Evolutionary conservation across 2,113 vertebrate species (phyloP).

Genomic region (Gymnocephalus cernua): DNA sequence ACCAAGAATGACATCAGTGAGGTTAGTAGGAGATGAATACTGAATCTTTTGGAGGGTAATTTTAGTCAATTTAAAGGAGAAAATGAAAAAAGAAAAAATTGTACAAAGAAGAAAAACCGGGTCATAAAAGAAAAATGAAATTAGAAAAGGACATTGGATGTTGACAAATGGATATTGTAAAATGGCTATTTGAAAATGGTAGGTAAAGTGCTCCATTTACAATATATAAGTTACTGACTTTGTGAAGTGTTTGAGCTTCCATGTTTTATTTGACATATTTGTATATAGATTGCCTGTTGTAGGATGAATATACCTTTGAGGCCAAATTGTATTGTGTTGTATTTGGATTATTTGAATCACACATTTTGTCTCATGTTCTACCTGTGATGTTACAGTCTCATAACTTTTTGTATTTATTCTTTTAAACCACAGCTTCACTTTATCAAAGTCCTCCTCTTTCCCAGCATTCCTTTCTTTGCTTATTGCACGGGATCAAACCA

Average conservation of each 20-base stretch:
- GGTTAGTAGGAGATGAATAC: neutral
- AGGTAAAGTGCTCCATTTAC: neutral
- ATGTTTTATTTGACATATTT: neutral
- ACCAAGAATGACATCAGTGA: neutral
- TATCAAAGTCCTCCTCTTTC: conserved; percentile 45
- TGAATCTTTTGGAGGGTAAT: neutral
- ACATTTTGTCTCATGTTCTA: neutral
- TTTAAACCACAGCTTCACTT: conserved; percentile 48
- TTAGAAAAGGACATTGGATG: neutral
- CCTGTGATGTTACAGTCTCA: neutral
- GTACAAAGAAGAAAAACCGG: neutral
- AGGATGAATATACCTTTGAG: neutral
- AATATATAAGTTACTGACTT: neutral
- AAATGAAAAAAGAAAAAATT: too few relatives aligned
- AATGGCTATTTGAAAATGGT: neutral
- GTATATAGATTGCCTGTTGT: neutral
- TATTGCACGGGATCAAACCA: conserved; percentile 63
- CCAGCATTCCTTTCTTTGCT: conserved; percentile 55
- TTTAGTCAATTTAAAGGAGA: neutral
- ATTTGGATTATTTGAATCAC: conserved; percentile 3
- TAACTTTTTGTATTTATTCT: neutral
- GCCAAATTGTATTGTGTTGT: neutral
- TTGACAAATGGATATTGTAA: neutral
- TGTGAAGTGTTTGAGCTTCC: neutral
- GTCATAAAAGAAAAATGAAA: neutral